Base-by-base conservation (phyloP, 2,888 invertebrate species). In the Lepas anatifera region DNA sequence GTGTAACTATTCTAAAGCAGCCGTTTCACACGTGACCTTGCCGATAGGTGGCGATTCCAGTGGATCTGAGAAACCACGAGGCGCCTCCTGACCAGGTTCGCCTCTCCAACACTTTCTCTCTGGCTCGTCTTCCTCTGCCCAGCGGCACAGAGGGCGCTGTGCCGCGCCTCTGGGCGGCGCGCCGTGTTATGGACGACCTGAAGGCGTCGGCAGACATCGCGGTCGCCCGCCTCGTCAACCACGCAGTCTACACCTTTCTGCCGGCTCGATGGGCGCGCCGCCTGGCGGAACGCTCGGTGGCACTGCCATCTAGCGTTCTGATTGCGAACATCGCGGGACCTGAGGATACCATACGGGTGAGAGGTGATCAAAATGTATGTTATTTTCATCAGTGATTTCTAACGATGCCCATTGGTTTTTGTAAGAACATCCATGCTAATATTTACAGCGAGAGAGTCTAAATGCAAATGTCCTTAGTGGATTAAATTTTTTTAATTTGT, bases 111-210 rank as follows among this genome's bases (percentile, higher is more conserved):
- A 78, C 78, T 72, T 77, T 78, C 52, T 78, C 80, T 2, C 76
- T 79, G 13, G 79, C 80, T 4, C 76, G 78, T 27, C 73, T 80
- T n/a, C 74, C 77, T 37, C 77, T 85, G 64, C 84, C 85, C 35
- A 81, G 83, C 52, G 81, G 81, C 73, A 81, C 81, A 2, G 85
- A 85, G 76, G 84, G 84, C 22, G 81, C 82, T 46, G 82, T 85
- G 39, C 85, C 85, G 1, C 79, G 85, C 35, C 79, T 85, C 4
- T 85, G 85, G 85, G 81, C 81, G 67, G 81, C 84, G 39, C 81
- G 84, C 58, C 79, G 80, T 52, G 76, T 79, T 22, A 80, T 85
- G 77, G 81, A 81, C 68, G 79, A 81, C 52, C 77, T 84, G 69
- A 81, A 80, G 75, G 48, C 35, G 39, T 41, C 43, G 27, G 27